Percentiles rank a stretch among this genome's conserved stretches.
These are phyloP conservation scores for Platynereis dumerilii DNA, from an alignment of 2,888 invertebrate genomes.

Conservation along the genomic window DNA sequence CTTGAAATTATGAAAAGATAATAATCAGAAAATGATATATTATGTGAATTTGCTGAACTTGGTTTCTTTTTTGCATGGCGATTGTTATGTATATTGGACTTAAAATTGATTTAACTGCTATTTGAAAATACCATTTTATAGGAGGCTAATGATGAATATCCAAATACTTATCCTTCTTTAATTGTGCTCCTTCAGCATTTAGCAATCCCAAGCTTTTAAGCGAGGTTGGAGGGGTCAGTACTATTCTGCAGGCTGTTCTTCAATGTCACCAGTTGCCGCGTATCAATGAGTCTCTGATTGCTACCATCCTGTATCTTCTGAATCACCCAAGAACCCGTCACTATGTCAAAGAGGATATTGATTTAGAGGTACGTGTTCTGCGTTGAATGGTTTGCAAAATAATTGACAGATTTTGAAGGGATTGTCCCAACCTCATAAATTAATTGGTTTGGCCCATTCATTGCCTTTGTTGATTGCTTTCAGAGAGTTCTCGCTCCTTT, in stretches of 20 bases:
- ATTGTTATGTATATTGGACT: too few species aligned
- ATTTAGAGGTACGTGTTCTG: slow-evolving; percentile 61
- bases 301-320: slow-evolving; percentile 82
- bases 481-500: slow-evolving; percentile 74
- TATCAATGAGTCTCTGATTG: slow-evolving; percentile 88
- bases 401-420: background rate
- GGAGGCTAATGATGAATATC: too few species aligned
- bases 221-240: slow-evolving; percentile 71
- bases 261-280: slow-evolving; percentile 87
- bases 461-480: background rate
- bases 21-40: too few species aligned
- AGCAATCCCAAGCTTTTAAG: slow-evolving; percentile 73
- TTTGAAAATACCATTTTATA: too few species aligned
- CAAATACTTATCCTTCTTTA: background rate
- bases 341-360: slow-evolving; percentile 75
- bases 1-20: too few species aligned
- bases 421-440: background rate
- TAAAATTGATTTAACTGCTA: too few species aligned
- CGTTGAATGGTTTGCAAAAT: background rate
- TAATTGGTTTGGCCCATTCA: background rate
- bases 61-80: too few species aligned
- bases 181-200: slow-evolving; percentile 68
- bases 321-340: slow-evolving; percentile 83
- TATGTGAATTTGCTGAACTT: too few species aligned
- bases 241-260: slow-evolving; percentile 79